Percentiles rank a stretch among this genome's conserved stretches.
phyloP scores from a whole-genome alignment of 2,797 vertebrate genomes.

The Octomys mimax region DNA sequence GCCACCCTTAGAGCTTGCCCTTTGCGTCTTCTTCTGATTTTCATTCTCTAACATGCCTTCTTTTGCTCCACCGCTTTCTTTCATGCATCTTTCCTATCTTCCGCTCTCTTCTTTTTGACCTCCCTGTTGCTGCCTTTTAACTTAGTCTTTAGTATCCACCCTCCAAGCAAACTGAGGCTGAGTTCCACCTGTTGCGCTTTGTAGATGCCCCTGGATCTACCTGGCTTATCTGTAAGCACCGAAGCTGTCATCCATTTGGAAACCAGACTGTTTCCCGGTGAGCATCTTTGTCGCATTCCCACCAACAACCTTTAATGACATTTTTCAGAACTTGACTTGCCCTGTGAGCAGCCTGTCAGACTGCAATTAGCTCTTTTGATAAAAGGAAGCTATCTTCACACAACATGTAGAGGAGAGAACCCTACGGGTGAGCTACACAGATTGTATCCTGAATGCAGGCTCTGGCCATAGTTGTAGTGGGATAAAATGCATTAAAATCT shows the following conservation, averaged over 20 bases:
- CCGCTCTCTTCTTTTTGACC: background rate
- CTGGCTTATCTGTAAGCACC: background rate
- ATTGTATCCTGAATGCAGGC: background rate
- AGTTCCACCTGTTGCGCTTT: background rate
- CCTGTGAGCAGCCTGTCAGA: background rate
- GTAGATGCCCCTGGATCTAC: background rate
- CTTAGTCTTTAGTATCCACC: background rate
- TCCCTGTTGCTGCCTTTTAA: background rate
- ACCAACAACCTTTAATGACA: background rate
- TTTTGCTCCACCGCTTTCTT: background rate
- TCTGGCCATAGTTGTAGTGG: background rate
- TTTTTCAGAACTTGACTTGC: background rate
- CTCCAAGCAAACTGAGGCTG: background rate
- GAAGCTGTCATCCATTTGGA: background rate
- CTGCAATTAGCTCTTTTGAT: background rate
- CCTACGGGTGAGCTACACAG: background rate
- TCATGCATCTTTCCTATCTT: conserved; percentile 27
- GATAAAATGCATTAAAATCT: background rate
- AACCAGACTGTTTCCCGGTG: background rate
- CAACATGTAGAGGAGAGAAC: background rate
- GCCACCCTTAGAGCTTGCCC: background rate
- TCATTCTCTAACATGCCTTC: conserved; percentile 11
- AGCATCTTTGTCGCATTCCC: background rate
- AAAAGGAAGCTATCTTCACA: background rate
- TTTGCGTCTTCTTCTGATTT: background rate